Conservation (phyloP, 1,140 invertebrate species). For the Ylistrum balloti region DNA sequence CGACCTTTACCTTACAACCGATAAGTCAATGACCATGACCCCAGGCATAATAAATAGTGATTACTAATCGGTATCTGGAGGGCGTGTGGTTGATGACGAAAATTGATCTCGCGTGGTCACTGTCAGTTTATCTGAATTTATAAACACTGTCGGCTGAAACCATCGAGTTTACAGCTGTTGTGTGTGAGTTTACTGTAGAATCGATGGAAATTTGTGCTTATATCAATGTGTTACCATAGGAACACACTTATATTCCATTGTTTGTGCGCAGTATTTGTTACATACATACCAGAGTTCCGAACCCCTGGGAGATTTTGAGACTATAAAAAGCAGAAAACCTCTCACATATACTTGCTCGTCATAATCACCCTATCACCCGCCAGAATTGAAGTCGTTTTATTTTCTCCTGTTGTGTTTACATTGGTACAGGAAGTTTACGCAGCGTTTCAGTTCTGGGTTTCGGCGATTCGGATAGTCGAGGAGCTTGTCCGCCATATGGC, state of each 20-base stretch:
- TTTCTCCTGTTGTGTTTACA: background rate
- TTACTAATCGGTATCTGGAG: background rate
- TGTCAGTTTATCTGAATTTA: constrained; percentile 21
- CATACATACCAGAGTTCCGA: background rate
- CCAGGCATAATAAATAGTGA: background rate
- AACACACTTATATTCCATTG: constrained; percentile 8
- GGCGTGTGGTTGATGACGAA: background rate
- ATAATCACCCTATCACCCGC: background rate
- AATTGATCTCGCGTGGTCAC: background rate
- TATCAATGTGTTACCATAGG: background rate
- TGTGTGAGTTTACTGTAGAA: background rate
- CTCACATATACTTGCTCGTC: background rate
- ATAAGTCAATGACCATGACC: background rate
- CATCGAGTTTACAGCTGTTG: background rate
- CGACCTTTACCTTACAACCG: too few relatives aligned
- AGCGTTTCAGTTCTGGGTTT: background rate
- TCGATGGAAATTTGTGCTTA: background rate
- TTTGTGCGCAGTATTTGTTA: background rate
- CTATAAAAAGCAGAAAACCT: background rate
- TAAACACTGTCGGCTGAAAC: background rate
- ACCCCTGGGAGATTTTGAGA: background rate
- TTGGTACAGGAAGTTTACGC: background rate
- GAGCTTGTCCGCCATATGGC: background rate
- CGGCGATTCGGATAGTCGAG: background rate
- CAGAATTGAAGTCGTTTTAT: background rate